phyloP scores from a whole-genome alignment of 2,888 invertebrate species.

The Maniola hyperantus region DNA sequence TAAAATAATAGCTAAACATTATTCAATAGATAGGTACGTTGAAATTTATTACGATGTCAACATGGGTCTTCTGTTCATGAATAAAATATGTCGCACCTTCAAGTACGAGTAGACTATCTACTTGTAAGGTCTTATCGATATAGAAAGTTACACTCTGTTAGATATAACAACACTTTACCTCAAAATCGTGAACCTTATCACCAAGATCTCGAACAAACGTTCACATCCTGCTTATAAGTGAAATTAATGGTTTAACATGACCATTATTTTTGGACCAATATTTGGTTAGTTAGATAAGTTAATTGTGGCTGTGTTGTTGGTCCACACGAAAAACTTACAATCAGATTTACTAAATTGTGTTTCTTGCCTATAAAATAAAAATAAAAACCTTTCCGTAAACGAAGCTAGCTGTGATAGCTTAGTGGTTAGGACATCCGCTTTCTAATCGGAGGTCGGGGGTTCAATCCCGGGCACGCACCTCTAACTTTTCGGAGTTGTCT shows the following conservation, averaged over 20 bases:
- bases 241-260: slow-evolving; percentile 64
- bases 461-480: too few relatives aligned
- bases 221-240: slow-evolving; percentile 65
- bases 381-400: too few relatives aligned
- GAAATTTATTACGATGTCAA: slow-evolving; percentile 22
- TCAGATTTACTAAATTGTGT: too few relatives aligned
- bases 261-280: slow-evolving; percentile 44
- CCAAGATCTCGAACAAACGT: slow-evolving; percentile 42
- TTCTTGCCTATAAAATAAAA: too few relatives aligned
- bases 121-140: background rate
- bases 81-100: slow-evolving; percentile 20
- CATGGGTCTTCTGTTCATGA: slow-evolving; percentile 18
- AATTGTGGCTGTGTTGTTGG: slow-evolving; percentile 5
- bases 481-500: too few relatives aligned
- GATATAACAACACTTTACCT: too few relatives aligned
- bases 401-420: too few relatives aligned
- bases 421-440: too few relatives aligned
- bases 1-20: background rate
- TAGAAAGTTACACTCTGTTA: too few relatives aligned
- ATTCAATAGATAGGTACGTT: slow-evolving; percentile 18
- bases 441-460: too few relatives aligned
- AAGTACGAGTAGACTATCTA: background rate
- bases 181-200: slow-evolving; percentile 20
- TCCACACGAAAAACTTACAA: background rate
- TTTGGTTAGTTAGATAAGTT: slow-evolving; percentile 32